These are phyloP conservation scores for Micromesistius poutassou DNA, from an alignment of 2,797 vertebrate genomes.

Conservation along the genomic window DNA sequence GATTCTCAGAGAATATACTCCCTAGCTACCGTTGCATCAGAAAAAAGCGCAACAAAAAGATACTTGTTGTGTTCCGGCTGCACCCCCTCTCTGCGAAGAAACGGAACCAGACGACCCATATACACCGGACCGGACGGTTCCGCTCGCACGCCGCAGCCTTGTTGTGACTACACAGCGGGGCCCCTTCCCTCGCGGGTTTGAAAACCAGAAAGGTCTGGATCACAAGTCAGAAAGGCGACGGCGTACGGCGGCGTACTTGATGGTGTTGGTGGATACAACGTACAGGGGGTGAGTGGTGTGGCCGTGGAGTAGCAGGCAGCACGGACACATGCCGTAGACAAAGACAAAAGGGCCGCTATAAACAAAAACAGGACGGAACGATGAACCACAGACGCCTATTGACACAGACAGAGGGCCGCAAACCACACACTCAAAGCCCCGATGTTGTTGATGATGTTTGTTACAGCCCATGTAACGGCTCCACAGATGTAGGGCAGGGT, in stretches of 20 bases:
- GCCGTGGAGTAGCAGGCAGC: too few species aligned
- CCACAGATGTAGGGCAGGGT: slow-evolving; percentile 50
- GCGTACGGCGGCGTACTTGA: not conserved
- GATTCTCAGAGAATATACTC: not conserved
- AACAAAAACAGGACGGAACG: slow-evolving; percentile 46
- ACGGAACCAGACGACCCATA: not conserved
- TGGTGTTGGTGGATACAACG: not conserved
- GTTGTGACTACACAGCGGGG: not conserved
- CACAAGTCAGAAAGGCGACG: not conserved
- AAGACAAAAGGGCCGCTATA: slow-evolving; percentile 44
- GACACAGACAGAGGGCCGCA: slow-evolving; percentile 53
- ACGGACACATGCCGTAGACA: slow-evolving; percentile 47
- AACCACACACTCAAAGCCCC: slow-evolving; percentile 44
- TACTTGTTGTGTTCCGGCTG: not conserved
- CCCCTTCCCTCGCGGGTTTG: not conserved
- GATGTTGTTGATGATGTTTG: too few species aligned
- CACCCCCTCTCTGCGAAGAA: not conserved
- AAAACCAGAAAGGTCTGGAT: not conserved
- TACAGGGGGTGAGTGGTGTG: slow-evolving; percentile 21
- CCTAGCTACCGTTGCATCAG: not conserved
- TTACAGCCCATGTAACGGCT: slow-evolving; percentile 60
- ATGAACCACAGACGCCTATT: slow-evolving; percentile 53
- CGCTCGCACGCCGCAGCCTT: not conserved
- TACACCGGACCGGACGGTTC: not conserved
- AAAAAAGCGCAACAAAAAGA: not conserved